Evolutionary conservation across 2,797 vertebrate genomes (phyloP).

Genomic region (Rhabdomys pumilio): DNA sequence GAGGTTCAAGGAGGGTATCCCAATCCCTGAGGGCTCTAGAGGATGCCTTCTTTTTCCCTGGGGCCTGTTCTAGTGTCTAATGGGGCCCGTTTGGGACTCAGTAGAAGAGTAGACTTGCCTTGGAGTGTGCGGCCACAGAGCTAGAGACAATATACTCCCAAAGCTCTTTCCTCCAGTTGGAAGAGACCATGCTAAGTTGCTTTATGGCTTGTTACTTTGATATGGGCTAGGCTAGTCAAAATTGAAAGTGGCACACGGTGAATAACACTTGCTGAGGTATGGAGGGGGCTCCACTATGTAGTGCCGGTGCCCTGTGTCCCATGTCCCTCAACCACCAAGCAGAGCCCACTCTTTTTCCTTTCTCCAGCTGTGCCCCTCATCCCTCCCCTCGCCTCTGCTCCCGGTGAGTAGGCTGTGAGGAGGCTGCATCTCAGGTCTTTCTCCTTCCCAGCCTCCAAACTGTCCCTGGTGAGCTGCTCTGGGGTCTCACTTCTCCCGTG

Average conservation of each 20-base stretch:
- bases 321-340: background rate
- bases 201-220: constrained; percentile 5
- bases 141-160: background rate
- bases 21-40: background rate
- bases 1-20: background rate
- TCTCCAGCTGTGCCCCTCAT: background rate
- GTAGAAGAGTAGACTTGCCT: background rate
- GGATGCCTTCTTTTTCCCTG: background rate
- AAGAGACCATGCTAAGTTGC: constrained; percentile 3
- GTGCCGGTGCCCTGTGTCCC: background rate
- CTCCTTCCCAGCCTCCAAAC: background rate
- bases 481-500: background rate
- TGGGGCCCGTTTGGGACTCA: background rate
- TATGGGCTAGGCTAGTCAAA: background rate
- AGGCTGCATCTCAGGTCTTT: background rate
- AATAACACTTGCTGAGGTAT: background rate
- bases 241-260: background rate
- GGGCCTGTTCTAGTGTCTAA: background rate
- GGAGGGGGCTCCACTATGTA: background rate
- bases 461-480: background rate
- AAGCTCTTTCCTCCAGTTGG: background rate
- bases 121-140: background rate
- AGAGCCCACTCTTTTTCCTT: background rate
- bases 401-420: background rate
- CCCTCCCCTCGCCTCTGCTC: background rate